phyloP scores from a whole-genome alignment of 2,888 invertebrate species.

The Dolichomitus sp. region DNA sequence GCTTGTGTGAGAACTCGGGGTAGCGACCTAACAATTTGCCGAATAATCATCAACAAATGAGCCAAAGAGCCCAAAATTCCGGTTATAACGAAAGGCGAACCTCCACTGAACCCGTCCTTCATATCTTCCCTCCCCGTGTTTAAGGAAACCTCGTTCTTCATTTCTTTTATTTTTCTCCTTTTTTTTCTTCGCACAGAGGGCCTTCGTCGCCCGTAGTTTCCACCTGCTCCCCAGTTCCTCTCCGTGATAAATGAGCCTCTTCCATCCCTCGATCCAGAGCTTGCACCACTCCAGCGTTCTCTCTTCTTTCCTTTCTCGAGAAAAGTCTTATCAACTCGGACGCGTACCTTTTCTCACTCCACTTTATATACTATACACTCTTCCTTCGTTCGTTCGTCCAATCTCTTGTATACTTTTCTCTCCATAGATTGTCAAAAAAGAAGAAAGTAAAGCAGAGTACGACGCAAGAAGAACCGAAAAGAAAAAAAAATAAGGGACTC shows the following conservation, averaged over 20 bases:
- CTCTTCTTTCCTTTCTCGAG: conserved; percentile 66
- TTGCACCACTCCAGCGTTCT: conserved; percentile 25
- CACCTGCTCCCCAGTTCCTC: conserved; percentile 78
- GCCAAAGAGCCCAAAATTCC: conserved; percentile 47
- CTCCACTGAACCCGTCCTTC: conserved; percentile 26
- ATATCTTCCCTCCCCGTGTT: conserved; percentile 36
- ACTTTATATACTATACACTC: conserved; percentile 34
- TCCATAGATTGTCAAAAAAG: conserved; percentile 36
- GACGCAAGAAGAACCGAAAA: conserved; percentile 29
- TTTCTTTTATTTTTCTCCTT: background rate
- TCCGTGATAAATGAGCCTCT: conserved; percentile 82
- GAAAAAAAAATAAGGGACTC: conserved; percentile 34
- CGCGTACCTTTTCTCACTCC: conserved; percentile 64
- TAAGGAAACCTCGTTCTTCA: conserved; percentile 35
- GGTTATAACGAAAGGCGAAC: conserved; percentile 38
- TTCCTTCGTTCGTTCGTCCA: conserved; percentile 29
- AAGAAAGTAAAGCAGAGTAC: conserved; percentile 11
- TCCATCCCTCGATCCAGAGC: conserved; percentile 71
- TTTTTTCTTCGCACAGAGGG: conserved; percentile 8
- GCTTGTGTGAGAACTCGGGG: conserved; percentile 28
- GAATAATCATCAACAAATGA: conserved; percentile 51
- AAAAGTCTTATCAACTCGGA: conserved; percentile 81
- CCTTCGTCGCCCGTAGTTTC: conserved; percentile 60
- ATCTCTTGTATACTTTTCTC: conserved; percentile 28
- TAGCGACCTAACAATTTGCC: conserved; percentile 32